Base-by-base conservation (phyloP, 1,140 invertebrate genomes). In the Dreissena rostriformis region DNA sequence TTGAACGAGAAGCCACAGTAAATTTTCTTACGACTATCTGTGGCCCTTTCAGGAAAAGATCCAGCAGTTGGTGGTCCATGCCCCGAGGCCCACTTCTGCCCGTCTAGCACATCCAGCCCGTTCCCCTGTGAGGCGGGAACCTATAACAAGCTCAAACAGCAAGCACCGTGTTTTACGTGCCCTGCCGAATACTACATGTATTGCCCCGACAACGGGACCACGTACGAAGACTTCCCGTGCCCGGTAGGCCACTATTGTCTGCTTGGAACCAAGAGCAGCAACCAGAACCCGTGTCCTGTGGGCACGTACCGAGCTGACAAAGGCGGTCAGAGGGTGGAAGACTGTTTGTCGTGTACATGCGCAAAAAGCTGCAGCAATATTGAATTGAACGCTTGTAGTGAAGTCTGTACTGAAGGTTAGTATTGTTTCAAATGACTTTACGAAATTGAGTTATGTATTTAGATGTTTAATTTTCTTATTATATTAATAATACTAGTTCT, bases 141-240 rank as follows among this genome's bases (percentile, higher is more conserved):
- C 6, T 93, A 92, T 82, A 92, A 91, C 87, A 92, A 92, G 57
- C 70, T 92, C 14, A 92, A 91, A 4, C 66, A 67, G 39, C 79
- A 90, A 24, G 83, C 85, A 1, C 80, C 85, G 11, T 93, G 92
- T 70, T 89, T 88, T 66, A 24, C 52, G 11, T 93, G 92, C 83
- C 90, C 90, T 14, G 75, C 89, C 0, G 86, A 90, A 15, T 92
- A 90, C 82, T 93, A 85, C 86, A n/a, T n/a, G n/a, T n/a, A n/a
- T n/a, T 93, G 92, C 88, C 89, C 90, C 29, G 90, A 89, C 24
- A 92, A 92, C 81, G 91, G 87, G 66, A 91, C 91, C 19, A 84
- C 85, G 8, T 93, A 89, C 68, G 87, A 90, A 57, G 67, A 75
- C 28, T 91, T 87, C 85, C 91, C 91, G 0, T 93, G 91, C 73